Percentiles rank a stretch among this genome's conserved stretches.
phyloP scores from a whole-genome alignment of 64 coral and sea anemone species.

The Exaiptasia diaphana region DNA sequence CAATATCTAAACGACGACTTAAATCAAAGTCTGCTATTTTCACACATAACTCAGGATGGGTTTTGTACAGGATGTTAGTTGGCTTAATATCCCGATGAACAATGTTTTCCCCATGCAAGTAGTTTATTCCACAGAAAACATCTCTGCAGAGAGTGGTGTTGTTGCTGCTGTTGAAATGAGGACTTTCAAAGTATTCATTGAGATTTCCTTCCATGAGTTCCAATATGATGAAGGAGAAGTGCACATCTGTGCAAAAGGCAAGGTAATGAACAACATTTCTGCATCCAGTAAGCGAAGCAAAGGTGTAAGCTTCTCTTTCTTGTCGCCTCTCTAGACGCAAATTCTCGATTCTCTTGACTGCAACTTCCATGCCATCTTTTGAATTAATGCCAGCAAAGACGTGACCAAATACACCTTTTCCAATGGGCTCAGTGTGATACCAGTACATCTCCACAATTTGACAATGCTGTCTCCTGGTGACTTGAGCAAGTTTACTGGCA shows the following conservation, averaged over 20 bases:
- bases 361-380: conserved; percentile 19
- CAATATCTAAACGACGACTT: too few species aligned
- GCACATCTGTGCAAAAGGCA: background rate
- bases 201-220: conserved; percentile 72
- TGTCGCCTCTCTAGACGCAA: background rate
- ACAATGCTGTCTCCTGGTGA: background rate
- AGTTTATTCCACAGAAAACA: too few species aligned
- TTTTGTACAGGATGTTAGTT: too few species aligned
- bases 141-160: background rate
- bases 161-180: background rate
- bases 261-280: conserved; percentile 46
- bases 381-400: conserved; percentile 10
- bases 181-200: conserved; percentile 20
- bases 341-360: background rate
- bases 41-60: too few species aligned
- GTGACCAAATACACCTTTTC: background rate
- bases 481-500: background rate
- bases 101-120: too few species aligned
- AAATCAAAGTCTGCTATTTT: too few species aligned
- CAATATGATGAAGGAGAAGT: conserved; percentile 57
- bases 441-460: background rate
- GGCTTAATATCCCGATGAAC: too few species aligned
- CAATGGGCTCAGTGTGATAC: background rate
- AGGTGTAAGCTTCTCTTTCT: too few species aligned
- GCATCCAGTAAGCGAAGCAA: too few species aligned